phyloP scores from a whole-genome alignment of 2,113 vertebrate species.

The Xyliphius kryptos region DNA sequence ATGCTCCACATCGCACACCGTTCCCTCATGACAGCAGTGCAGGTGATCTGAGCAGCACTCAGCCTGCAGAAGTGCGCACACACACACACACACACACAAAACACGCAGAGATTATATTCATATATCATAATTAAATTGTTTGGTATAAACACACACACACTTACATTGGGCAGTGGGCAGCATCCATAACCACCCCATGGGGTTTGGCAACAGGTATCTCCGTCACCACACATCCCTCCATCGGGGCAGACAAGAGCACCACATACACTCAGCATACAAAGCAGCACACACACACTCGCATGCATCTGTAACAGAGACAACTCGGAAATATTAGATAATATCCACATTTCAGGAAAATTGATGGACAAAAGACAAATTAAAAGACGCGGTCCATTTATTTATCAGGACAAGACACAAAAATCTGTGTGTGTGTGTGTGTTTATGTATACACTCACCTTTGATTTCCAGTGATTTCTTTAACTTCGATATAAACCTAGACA shows the following conservation, averaged over 20 bases:
- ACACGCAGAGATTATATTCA: too few species aligned
- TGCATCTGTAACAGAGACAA: constrained; percentile 20
- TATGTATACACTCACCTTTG: too few species aligned
- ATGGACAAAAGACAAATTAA: too few species aligned
- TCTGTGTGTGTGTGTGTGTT: too few species aligned
- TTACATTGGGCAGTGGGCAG: constrained; percentile 73
- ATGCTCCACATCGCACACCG: constrained; percentile 63
- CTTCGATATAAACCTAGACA: too few species aligned
- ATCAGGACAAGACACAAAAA: too few species aligned
- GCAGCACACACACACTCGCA: constrained; percentile 35
- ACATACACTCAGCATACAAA: constrained; percentile 46
- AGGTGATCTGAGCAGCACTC: constrained; percentile 73
- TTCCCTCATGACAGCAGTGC: constrained; percentile 78
- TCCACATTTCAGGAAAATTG: too few species aligned
- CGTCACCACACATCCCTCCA: constrained; percentile 58
- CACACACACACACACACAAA: not conserved
- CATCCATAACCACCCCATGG: constrained; percentile 61
- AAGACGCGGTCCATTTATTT: too few species aligned
- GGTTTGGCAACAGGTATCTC: constrained; percentile 69
- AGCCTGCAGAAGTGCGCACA: constrained; percentile 57
- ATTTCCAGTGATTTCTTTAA: too few species aligned
- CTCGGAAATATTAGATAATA: too few species aligned
- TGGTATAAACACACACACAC: constrained; percentile 32
- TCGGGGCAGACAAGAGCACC: constrained; percentile 65
- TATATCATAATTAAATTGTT: not conserved